Base-by-base conservation (phyloP, 1,140 invertebrate species). In the Chlorops oryzae region DNA sequence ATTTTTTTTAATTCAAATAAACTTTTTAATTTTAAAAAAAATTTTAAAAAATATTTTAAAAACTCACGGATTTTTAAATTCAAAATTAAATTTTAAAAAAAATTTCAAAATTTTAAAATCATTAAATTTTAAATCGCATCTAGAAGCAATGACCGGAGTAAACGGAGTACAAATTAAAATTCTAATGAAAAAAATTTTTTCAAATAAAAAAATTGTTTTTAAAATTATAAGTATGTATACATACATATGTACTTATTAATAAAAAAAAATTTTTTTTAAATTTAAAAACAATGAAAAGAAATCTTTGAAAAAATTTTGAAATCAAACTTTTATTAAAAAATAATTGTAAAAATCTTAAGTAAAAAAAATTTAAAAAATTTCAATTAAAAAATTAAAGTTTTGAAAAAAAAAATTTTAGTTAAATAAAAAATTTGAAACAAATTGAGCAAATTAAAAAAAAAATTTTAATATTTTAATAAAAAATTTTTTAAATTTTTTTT, bases 101-200 rank as follows among this genome's bases (percentile, higher is more conserved):
- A n/a, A n/a, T n/a, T n/a, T n/a, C n/a, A n/a, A n/a, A n/a, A n/a
- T n/a, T n/a, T n/a, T n/a, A n/a, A n/a, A n/a, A n/a, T n/a, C n/a
- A n/a, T n/a, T n/a, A n/a, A n/a, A n/a, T n/a, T n/a, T n/a, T n/a
- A n/a, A n/a, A n/a, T n/a, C n/a, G n/a, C n/a, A n/a, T n/a, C n/a
- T n/a, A n/a, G n/a, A n/a, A n/a, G n/a, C n/a, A n/a, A n/a, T n/a
- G n/a, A n/a, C n/a, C n/a, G n/a, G n/a, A n/a, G n/a, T n/a, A n/a
- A n/a, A n/a, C n/a, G 23, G 22, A 44, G 15, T 3, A 5, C 32
- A 17, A 18, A n/a, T 35, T 15, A 35, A 21, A 47, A 32, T 35
- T 15, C 37, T 47, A 20, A 34, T 47, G 17, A n/a, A 44, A 44
- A 47, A 47, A 5, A 50, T 42, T 9, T 23, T 34, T 6, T 6